Base-by-base conservation (phyloP, 2,113 vertebrate genomes). In the Zingel zingel region DNA sequence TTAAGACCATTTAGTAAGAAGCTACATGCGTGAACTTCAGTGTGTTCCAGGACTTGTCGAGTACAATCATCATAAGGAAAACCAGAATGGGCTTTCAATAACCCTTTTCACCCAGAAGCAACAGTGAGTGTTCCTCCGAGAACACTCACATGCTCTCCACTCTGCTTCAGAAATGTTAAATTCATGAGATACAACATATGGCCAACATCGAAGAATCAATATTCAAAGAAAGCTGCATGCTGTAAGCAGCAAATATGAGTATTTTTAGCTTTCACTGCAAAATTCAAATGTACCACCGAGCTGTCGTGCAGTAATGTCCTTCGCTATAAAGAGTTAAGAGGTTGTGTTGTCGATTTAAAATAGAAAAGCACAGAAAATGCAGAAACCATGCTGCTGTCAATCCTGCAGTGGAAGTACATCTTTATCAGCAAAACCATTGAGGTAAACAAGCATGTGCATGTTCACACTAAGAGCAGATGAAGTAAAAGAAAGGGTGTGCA, bases 321-420 rank as follows among this genome's bases (percentile, higher is more conserved):
- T 48, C 36, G 43, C 45, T 64, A 21, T 39, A 61, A 65, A 82
- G 1, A 6, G 56, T 69, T 27, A 56, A 69, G 70, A 85, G 53
- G 47, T 53, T 77, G 74, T 21, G 25, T 30, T 65, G 82, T 69
- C 36, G 2, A 39, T 77, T 86, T 79, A 80, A 87, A 73, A 71
- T 33, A 13, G 43, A 82, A 81, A 84, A 15, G 8, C 13, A 4
- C 3, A 1, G 61, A 51, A 87, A 84, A 93, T 90, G 83, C 65
- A 73, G 63, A 91, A 93, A 84, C 54, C 81, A 45, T 89, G 81
- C 79, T 88, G 67, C 86, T 93, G 87, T 86, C 89, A 85, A 51
- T 85, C 76, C 80, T 53, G 62, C 13, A 63, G 66, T 1, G 59
- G 45, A 51, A 53, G 61, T 25, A 62, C 76, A 84, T 83, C 71